phyloP scores from a whole-genome alignment of 2,113 vertebrate species.

The Columba livia region DNA sequence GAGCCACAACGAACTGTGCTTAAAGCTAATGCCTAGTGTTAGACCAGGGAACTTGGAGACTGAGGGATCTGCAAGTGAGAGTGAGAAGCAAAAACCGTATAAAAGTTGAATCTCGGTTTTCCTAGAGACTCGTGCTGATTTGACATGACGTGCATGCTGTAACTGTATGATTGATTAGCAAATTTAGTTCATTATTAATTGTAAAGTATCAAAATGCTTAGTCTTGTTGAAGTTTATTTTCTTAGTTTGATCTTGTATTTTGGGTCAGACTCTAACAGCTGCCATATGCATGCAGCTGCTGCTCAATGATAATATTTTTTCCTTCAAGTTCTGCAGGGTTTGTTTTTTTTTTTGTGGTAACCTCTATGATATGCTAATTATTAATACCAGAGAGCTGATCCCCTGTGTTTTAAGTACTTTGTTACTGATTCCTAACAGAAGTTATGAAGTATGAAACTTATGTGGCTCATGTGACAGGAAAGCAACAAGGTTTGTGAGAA shows the following conservation, averaged over 20 bases:
- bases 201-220: neutral
- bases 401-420: neutral
- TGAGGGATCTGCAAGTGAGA: neutral
- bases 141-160: neutral
- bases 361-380: slow-evolving; percentile 18
- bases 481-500: neutral
- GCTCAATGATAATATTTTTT: neutral
- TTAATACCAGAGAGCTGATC: neutral
- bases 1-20: neutral
- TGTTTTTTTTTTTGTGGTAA: neutral
- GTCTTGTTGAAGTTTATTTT: slow-evolving; percentile 14
- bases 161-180: neutral
- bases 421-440: neutral
- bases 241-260: slow-evolving; percentile 2
- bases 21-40: neutral
- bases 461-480: neutral
- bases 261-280: neutral
- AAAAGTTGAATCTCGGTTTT: neutral
- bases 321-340: neutral
- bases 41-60: neutral
- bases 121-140: neutral
- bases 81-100: neutral
- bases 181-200: neutral
- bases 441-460: neutral
- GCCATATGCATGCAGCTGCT: slow-evolving; percentile 39